Conservation (phyloP, 2,888 invertebrate species). For the Ischnura elegans region DNA sequence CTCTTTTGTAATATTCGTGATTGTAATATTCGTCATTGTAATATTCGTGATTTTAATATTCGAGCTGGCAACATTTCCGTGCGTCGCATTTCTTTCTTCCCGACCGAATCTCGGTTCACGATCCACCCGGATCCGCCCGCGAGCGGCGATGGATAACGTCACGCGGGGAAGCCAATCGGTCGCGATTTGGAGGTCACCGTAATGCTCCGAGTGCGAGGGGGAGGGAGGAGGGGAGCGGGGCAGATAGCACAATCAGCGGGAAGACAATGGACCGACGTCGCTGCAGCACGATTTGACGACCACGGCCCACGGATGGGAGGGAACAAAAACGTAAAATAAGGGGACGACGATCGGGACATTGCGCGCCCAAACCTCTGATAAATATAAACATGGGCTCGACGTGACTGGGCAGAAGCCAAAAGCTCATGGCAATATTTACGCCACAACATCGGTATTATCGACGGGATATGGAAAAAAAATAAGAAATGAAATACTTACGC, state of each 20-base stretch:
- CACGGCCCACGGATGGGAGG: neutral
- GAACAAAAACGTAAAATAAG: neutral
- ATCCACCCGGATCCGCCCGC: neutral
- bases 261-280: neutral
- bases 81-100: neutral
- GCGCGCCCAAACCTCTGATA: neutral
- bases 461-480: too few species aligned
- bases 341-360: neutral
- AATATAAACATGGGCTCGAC: too few species aligned
- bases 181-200: conserved; percentile 14
- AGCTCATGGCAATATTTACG: too few species aligned
- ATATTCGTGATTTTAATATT: too few species aligned
- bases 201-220: neutral
- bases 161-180: neutral
- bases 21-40: too few species aligned
- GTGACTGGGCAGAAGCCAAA: too few species aligned
- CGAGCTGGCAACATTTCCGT: too few species aligned
- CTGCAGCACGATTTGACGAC: neutral
- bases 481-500: too few species aligned
- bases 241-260: neutral
- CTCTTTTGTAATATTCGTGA: too few species aligned
- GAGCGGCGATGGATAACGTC: neutral
- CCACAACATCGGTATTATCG: too few species aligned
- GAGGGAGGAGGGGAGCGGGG: neutral
- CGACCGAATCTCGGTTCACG: neutral